Evolutionary conservation across 92 coral and sea anemone species (phyloP).

Genomic region (Actinernus sp.): DNA sequence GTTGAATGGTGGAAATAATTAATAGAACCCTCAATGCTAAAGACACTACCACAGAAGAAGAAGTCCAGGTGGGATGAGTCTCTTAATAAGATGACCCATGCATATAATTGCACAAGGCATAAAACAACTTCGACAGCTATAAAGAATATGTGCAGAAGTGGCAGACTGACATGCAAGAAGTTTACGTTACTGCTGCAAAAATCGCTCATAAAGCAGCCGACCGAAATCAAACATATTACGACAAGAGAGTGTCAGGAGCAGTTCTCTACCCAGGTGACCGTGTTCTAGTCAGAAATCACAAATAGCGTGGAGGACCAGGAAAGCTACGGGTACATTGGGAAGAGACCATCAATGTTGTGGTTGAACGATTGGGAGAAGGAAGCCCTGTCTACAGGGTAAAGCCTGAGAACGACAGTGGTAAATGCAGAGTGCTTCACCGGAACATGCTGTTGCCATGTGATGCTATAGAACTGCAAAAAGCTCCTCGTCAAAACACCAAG

Average conservation of each 20-base stretch:
- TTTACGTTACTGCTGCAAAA: constrained; percentile 34
- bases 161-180: constrained; percentile 49
- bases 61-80: constrained; percentile 50
- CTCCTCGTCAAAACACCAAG: too few relatives aligned
- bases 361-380: constrained; percentile 28
- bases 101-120: constrained; percentile 48
- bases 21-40: constrained; percentile 47
- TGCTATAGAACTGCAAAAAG: neutral
- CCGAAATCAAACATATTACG: constrained; percentile 26
- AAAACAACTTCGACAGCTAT: constrained; percentile 17
- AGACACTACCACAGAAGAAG: constrained; percentile 56
- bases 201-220: constrained; percentile 32
- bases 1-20: constrained; percentile 22
- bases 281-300: constrained; percentile 53
- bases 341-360: constrained; percentile 29
- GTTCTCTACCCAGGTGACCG: constrained; percentile 55
- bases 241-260: constrained; percentile 30
- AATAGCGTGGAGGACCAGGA: constrained; percentile 54
- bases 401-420: constrained; percentile 44
- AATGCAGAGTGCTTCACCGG: constrained; percentile 29
- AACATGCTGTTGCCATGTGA: constrained; percentile 41
- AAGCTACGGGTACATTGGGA: constrained; percentile 61
- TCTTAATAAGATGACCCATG: constrained; percentile 46
- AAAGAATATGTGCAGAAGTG: constrained; percentile 45
- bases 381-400: constrained; percentile 52